Conservation (phyloP, 1,140 invertebrate species). For the Gonatopus flavifemur region DNA sequence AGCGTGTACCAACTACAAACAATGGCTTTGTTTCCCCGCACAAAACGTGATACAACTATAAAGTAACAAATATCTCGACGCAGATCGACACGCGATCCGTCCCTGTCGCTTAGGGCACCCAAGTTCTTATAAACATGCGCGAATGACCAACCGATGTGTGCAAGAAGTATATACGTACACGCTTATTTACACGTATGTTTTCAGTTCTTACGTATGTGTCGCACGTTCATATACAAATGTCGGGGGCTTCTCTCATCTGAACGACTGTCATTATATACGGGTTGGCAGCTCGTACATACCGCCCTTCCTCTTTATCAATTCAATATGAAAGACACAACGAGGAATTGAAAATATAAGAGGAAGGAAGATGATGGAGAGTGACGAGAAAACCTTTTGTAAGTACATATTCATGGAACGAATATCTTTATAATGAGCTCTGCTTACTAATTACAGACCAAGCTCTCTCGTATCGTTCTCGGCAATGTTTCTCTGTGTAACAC, state of each 20-base stretch:
- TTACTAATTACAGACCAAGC: constrained; percentile 39
- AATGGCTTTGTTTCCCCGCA: constrained; percentile 52
- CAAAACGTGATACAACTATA: constrained; percentile 50
- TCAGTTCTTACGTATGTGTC: constrained; percentile 10
- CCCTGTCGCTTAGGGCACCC: constrained; percentile 27
- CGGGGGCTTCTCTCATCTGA: constrained; percentile 11
- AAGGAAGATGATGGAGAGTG: neutral
- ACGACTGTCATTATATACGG: constrained; percentile 34
- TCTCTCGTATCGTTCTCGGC: constrained; percentile 15
- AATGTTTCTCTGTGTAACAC: too few relatives aligned
- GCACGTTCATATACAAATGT: constrained; percentile 7
- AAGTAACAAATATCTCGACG: constrained; percentile 55
- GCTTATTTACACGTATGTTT: constrained; percentile 8
- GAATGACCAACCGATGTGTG: too few relatives aligned
- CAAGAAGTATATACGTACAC: constrained; percentile 12
- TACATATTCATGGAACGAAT: constrained; percentile 41
- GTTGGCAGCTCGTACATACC: constrained; percentile 24
- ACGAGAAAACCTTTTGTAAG: constrained; percentile 32
- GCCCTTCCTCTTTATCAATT: constrained; percentile 32
- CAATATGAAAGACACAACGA: constrained; percentile 24
- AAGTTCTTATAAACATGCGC: constrained; percentile 16
- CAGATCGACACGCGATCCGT: constrained; percentile 53
- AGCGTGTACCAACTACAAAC: constrained; percentile 42
- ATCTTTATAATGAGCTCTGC: constrained; percentile 43
- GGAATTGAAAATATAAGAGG: neutral